phyloP scores from a whole-genome alignment of 1,140 invertebrate species.

The Fragariocoptes setiger region DNA sequence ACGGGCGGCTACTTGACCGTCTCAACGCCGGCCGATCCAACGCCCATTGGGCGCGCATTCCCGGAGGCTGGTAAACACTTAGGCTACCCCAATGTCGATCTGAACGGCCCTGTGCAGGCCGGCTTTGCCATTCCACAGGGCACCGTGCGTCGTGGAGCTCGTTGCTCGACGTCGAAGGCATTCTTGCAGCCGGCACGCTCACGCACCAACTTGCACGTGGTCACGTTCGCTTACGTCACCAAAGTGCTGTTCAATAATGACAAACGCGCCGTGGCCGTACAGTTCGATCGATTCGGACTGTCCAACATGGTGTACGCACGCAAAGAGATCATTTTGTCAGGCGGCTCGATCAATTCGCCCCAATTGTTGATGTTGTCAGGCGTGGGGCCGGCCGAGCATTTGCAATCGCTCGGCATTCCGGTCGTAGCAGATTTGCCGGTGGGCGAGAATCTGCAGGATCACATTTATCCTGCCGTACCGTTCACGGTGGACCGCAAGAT shows the following conservation, averaged over 20 bases:
- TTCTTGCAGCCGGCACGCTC: constrained; percentile 48
- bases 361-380: constrained; percentile 65
- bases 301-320: constrained; percentile 29
- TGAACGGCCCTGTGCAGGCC: constrained; percentile 37
- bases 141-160: constrained; percentile 39
- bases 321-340: constrained; percentile 41
- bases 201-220: constrained; percentile 46
- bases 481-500: constrained; percentile 2
- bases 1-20: constrained; percentile 47
- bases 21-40: constrained; percentile 44
- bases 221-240: constrained; percentile 46
- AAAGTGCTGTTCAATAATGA: constrained; percentile 46
- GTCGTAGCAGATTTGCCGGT: constrained; percentile 18
- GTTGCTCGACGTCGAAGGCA: constrained; percentile 61
- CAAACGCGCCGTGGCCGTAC: constrained; percentile 40
- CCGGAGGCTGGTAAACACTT: constrained; percentile 37
- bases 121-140: constrained; percentile 26
- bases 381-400: constrained; percentile 28
- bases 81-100: constrained; percentile 28
- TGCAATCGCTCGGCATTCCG: constrained; percentile 13
- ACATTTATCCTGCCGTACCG: constrained; percentile 11
- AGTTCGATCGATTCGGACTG: constrained; percentile 31
- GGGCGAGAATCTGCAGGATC: constrained; percentile 19
- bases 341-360: constrained; percentile 43
- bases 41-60: constrained; percentile 42